Conservation (phyloP, 2,888 invertebrate genomes). For the Orthosia incerta region DNA sequence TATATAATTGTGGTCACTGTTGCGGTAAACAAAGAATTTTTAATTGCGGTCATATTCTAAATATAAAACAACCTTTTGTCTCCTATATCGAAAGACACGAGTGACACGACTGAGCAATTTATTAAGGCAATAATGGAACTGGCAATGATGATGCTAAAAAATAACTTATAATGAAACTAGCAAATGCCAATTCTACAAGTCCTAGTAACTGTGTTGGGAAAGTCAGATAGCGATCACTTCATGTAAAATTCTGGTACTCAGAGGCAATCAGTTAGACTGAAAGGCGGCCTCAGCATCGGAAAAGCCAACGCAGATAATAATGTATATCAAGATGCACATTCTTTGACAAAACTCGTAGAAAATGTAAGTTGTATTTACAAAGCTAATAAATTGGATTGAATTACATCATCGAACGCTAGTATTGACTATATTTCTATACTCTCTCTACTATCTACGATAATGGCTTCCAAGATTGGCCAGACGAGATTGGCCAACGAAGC, state of each 20-base stretch:
- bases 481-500: slow-evolving; percentile 41
- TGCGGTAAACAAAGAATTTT: background rate
- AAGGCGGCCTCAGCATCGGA: background rate
- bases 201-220: background rate
- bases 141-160: background rate
- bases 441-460: slow-evolving; percentile 41
- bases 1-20: slow-evolving; percentile 2
- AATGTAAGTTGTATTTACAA: background rate
- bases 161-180: background rate
- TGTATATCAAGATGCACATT: background rate
- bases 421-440: slow-evolving; percentile 17
- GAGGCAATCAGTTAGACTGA: background rate
- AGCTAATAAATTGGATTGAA: slow-evolving; percentile 14
- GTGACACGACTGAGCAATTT: background rate
- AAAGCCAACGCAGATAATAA: too few relatives aligned
- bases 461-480: slow-evolving; percentile 38
- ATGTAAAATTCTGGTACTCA: background rate
- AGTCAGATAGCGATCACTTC: background rate
- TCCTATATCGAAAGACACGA: background rate
- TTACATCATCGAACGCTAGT: slow-evolving; percentile 19
- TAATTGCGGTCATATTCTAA: background rate
- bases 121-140: background rate
- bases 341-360: background rate
- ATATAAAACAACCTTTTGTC: background rate
- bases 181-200: background rate